phyloP scores from a whole-genome alignment of 2,113 vertebrate genomes.

The Alaudala cheleensis region DNA sequence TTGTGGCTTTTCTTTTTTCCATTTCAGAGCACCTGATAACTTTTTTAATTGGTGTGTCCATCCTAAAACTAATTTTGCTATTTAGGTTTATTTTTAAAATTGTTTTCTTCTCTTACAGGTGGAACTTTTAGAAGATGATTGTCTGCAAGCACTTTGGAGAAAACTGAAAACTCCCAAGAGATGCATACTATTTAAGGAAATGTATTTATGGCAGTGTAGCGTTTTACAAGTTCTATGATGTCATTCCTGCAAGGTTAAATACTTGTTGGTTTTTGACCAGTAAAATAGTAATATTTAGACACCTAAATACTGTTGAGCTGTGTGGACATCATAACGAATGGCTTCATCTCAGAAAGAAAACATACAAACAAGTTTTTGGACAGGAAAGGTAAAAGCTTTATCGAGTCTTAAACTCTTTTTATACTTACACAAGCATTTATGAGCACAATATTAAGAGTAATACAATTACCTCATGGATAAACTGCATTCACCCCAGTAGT shows the following conservation, averaged over 20 bases:
- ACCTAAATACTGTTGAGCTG: neutral
- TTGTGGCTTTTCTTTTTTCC: neutral
- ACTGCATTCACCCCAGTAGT: neutral
- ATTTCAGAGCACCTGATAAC: neutral
- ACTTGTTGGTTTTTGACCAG: neutral
- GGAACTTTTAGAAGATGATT: conserved; percentile 32
- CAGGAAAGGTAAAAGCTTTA: neutral
- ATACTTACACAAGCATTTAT: neutral
- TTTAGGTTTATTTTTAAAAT: neutral
- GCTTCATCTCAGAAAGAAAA: neutral
- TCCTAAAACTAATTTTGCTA: neutral
- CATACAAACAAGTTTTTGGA: neutral
- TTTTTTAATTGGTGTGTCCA: neutral
- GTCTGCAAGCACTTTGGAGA: conserved; percentile 31
- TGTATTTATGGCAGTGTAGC: conserved; percentile 11
- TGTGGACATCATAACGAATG: neutral
- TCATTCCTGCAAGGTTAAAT: neutral
- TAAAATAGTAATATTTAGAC: neutral
- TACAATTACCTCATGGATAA: neutral
- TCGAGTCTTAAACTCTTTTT: neutral
- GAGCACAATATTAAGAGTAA: neutral
- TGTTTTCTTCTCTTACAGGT: conserved; percentile 63
- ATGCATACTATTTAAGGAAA: neutral
- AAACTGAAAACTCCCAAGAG: conserved; percentile 22
- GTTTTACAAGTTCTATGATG: neutral